Percentiles rank a stretch among this genome's conserved stretches.
Conservation (phyloP, 1,140 invertebrate genomes). For the Gonatopus flavifemur region DNA sequence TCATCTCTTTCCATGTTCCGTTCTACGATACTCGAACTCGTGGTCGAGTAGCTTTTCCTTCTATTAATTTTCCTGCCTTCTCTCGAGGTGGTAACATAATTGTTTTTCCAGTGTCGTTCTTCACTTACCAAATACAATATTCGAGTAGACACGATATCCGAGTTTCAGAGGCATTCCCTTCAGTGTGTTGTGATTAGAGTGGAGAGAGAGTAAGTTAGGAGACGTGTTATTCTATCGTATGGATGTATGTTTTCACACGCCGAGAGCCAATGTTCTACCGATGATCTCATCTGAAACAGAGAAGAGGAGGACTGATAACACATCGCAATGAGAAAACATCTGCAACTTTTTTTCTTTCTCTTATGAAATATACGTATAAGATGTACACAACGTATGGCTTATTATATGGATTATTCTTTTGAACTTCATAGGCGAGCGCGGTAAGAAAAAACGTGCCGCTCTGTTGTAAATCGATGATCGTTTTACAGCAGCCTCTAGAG, state of each 20-base stretch:
- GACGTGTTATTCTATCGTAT: conserved; percentile 54
- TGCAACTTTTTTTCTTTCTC: background rate
- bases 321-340: conserved; percentile 26
- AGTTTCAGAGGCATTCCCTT: conserved; percentile 1
- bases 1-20: no score
- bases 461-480: conserved; percentile 46
- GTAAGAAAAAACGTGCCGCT: conserved; percentile 14
- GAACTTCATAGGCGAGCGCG: background rate
- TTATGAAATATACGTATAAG: background rate
- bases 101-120: conserved; percentile 40
- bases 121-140: conserved; percentile 18
- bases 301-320: conserved; percentile 30
- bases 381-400: background rate
- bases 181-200: conserved; percentile 45
- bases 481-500: conserved; percentile 27
- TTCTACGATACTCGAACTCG: no score
- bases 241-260: conserved; percentile 47
- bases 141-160: no score
- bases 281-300: conserved; percentile 42
- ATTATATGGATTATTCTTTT: conserved; percentile 2
- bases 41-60: no score
- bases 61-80: no score
- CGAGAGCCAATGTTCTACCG: conserved; percentile 33
- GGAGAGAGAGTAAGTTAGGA: conserved; percentile 29
- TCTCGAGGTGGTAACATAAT: no score